Base-by-base conservation (phyloP, 2,113 vertebrate species). In the Anseranas semipalmata region DNA sequence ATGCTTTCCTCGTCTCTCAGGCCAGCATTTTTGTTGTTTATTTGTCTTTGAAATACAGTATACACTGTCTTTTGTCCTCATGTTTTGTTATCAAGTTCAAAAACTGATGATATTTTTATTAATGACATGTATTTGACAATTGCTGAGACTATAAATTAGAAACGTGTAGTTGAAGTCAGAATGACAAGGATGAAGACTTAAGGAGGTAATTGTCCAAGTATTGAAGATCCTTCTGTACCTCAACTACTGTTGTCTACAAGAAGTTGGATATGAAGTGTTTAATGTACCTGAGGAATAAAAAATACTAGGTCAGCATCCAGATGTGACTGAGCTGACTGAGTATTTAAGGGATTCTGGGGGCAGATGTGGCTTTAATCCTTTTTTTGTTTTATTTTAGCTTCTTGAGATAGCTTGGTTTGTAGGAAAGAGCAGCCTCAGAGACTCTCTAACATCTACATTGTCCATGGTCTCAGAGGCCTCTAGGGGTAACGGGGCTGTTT, bases 101-200 rank as follows among this genome's bases (percentile, higher is more conserved):
- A 33, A 45, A 65, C 77, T 33, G 56, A 32, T 81, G 35, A 16
- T 93, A 27, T 84, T 93, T 93, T 95, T 90, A 70, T 89, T 96
- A 89, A 76, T 89, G 56, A 86, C 59, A 92, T 95, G 30, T 25
- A 32, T 80, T 90, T 97, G 95, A 59, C 41, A 89, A 3, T 58
- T 89, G 58, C n/a, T 79, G 22, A 76, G 58, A 82, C 62, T 79
- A 59, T 91, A 79, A 86, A 96, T 96, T 84, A 89, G 79, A 88
- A 84, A 87, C 0, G 30, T 91, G 58, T 94, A 93, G 90, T 63
- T 94, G 89, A 78, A 90, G 71, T 84, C 39, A 73, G 48, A 89
- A 22, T 84, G 71, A 68, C 62, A 92, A 59, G 52, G 85, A 39
- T 85, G 67, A 90, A 89, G 76, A 62, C 52, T 95, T 93, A 77